Percentiles rank a stretch among this genome's conserved stretches.
These are phyloP conservation scores for Geophilus truncorum DNA, from an alignment of 2,888 invertebrate species.

Conservation along the genomic window DNA sequence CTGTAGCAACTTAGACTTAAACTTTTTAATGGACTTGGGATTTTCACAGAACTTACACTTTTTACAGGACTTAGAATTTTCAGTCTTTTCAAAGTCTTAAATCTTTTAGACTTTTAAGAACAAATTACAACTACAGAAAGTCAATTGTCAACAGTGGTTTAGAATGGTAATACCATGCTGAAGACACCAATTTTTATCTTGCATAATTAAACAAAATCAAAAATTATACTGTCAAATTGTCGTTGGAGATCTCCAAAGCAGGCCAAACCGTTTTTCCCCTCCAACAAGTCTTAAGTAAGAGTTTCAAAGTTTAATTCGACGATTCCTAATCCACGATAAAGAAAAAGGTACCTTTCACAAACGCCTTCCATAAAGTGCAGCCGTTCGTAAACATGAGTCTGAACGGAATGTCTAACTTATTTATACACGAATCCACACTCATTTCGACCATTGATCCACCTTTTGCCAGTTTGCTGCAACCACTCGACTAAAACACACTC, in stretches of 20 bases:
- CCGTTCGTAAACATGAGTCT: slow-evolving; percentile 18
- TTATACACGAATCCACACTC: slow-evolving; percentile 27
- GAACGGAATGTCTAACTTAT: slow-evolving; percentile 21
- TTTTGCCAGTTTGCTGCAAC: slow-evolving; percentile 21
- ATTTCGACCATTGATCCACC: slow-evolving; percentile 27
- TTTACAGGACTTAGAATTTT: too few species aligned
- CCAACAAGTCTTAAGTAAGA: not conserved
- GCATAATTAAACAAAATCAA: not conserved
- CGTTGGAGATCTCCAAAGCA: not conserved
- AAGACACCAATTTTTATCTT: not conserved
- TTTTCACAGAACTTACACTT: too few species aligned
- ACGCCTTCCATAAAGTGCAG: not conserved
- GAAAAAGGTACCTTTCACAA: not conserved
- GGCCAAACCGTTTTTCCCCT: not conserved
- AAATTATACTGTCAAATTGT: not conserved
- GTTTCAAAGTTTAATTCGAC: not conserved
- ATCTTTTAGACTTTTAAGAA: too few species aligned
- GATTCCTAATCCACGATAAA: not conserved
- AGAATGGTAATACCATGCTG: not conserved
- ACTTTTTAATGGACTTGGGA: too few species aligned
- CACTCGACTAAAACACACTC: slow-evolving; percentile 23
- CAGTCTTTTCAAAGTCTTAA: too few species aligned
- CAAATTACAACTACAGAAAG: too few species aligned
- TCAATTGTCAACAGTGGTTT: not conserved
- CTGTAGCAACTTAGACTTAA: too few species aligned